phyloP scores from a whole-genome alignment of 1,140 invertebrate species.

The Eurosta solidaginis region DNA sequence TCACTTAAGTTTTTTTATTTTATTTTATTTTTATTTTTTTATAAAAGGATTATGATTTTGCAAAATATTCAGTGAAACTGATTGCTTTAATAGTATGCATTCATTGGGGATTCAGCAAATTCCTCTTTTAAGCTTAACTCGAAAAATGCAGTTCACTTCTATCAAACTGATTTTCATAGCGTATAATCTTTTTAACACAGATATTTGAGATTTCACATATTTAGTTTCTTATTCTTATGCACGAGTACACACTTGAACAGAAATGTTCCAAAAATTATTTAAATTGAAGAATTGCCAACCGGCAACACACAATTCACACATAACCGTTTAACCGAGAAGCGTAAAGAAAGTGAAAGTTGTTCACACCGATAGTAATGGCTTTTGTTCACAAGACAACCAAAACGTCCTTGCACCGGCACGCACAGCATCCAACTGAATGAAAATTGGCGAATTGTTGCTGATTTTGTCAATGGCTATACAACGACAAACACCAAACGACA shows the following conservation, averaged over 20 bases:
- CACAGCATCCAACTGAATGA: slow-evolving; percentile 51
- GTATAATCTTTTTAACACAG: too few species aligned
- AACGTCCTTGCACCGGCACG: slow-evolving; percentile 32
- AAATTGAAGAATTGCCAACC: too few species aligned
- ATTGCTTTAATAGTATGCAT: too few species aligned
- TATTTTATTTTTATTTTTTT: not conserved
- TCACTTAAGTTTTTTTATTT: not conserved
- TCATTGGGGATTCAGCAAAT: too few species aligned
- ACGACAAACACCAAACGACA: not conserved
- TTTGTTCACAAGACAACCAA: not conserved
- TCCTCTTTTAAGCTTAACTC: too few species aligned
- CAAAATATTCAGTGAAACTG: too few species aligned
- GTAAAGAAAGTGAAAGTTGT: not conserved
- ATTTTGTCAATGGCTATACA: slow-evolving; percentile 45
- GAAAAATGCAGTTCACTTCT: too few species aligned
- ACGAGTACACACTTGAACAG: too few species aligned
- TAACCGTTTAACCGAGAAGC: not conserved
- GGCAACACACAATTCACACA: not conserved
- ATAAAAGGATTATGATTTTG: not conserved
- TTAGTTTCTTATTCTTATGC: too few species aligned
- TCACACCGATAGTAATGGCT: not conserved
- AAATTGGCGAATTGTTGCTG: slow-evolving; percentile 51
- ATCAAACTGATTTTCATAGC: too few species aligned
- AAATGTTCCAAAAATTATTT: too few species aligned
- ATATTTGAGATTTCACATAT: too few species aligned